Base-by-base conservation (phyloP, 1,140 invertebrate genomes). In the Steinernema feltiae region DNA sequence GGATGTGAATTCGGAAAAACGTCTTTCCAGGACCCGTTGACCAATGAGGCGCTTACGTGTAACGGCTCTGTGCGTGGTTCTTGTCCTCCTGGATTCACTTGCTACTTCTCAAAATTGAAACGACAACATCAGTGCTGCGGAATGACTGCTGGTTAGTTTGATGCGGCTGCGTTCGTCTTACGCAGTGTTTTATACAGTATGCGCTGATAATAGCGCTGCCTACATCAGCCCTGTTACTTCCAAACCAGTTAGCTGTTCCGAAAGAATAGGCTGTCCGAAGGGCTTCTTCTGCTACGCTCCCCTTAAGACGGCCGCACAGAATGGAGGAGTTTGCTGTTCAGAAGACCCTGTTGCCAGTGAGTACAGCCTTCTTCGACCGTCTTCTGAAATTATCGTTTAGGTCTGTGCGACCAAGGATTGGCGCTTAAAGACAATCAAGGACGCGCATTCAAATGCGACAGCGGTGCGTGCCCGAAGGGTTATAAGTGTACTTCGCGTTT, bases 81-180 rank as follows among this genome's bases (percentile, higher is more conserved):
- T 1, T 76, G 75, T 76, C 75, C 75, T 0, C 75, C 75, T 18
- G 75, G 75, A 0, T 76, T 76, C 53, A n/a, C 17, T 21, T 76
- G 75, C 73, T 53, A 76, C 48, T 63, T 63, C 24, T 63, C 41
- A 27, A 32, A 73, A n/a, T 63, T 32, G 12, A 53, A 75, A 63
- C n/a, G 27, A 24, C 29, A 24, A 1, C 31, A 76, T n/a, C n/a
- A 32, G 1, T 76, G 75, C 46, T 76, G 75, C 35, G 75, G 75
- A 0, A 53, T 76, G 21, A 75, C 75, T 15, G 48, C 75, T 15
- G 53, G 53, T 63, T 3, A n/a, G 24, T 63, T 46, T 7, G 41
- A n/a, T n/a, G n/a, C 41, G n/a, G 7, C 7, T 46, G 41, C 24
- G 53, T n/a, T 63, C 24, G 53, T 63, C 53, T 17, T 15, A 27